Evolutionary conservation across 2,888 invertebrate genomes (phyloP).

Genomic region (Meta bourneti): DNA sequence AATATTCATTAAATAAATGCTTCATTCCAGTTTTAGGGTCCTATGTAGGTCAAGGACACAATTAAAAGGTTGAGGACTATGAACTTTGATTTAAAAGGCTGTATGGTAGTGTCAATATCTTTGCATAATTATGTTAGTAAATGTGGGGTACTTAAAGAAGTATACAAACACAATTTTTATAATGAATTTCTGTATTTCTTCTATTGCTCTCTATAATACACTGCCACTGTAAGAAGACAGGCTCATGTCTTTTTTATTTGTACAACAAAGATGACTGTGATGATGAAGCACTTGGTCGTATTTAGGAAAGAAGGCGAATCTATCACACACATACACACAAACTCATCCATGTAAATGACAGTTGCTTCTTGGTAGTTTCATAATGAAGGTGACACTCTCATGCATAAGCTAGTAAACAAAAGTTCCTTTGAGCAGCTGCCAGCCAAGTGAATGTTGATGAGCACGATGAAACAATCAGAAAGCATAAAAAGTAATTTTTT

Average conservation of each 20-base stretch:
- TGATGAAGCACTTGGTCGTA: conserved; percentile 76
- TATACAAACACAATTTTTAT: conserved; percentile 21
- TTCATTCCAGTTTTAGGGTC: no score
- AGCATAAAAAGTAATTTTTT: background rate
- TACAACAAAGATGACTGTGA: conserved; percentile 77
- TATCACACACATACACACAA: conserved; percentile 73
- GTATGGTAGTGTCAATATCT: no score
- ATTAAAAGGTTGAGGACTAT: no score
- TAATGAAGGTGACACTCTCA: conserved; percentile 64
- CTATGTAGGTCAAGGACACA: no score
- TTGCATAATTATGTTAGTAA: background rate
- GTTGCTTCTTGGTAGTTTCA: conserved; percentile 45
- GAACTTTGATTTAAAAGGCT: no score
- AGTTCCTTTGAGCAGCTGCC: conserved; percentile 52
- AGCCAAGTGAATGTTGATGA: conserved; percentile 2
- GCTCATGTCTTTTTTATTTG: conserved; percentile 58
- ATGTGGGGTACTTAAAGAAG: background rate
- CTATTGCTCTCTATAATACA: conserved; percentile 75
- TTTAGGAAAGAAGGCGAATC: conserved; percentile 72
- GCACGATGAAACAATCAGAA: background rate
- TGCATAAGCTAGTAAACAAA: conserved; percentile 55
- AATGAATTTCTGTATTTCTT: conserved; percentile 75
- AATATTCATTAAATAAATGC: no score
- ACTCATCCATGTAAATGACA: conserved; percentile 57
- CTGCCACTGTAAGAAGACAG: conserved; percentile 71